phyloP scores from a whole-genome alignment of 2,797 vertebrate species.

The Orientallactaga sibirica region DNA sequence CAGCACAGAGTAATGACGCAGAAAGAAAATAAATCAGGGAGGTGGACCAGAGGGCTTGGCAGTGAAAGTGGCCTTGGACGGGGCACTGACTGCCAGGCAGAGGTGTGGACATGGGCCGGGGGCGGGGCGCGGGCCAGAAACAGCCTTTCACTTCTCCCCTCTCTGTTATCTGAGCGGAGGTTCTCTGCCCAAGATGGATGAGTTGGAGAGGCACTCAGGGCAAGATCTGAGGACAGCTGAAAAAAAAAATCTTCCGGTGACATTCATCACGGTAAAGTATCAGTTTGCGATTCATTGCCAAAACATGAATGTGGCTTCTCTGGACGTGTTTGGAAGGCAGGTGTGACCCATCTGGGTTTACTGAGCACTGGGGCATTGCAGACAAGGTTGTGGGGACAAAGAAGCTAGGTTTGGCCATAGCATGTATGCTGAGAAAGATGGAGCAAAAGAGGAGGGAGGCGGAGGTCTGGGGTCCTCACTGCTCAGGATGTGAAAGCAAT shows the following conservation, averaged over 20 bases:
- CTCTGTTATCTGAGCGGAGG: background rate
- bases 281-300: rapidly evolving
- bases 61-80: background rate
- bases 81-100: background rate
- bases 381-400: rapidly evolving
- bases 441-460: background rate
- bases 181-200: background rate
- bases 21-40: background rate
- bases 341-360: background rate
- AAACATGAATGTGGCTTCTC: background rate
- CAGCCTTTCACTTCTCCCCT: background rate
- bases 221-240: background rate
- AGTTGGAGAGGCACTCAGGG: rapidly evolving
- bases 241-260: rapidly evolving
- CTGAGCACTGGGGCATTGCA: background rate
- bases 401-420: background rate
- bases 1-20: background rate
- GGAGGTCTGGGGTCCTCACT: rapidly evolving
- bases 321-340: background rate
- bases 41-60: background rate
- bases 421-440: too few relatives aligned
- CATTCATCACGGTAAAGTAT: rapidly evolving
- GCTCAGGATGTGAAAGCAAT: background rate
- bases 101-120: background rate
- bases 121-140: background rate